Percentiles rank a stretch among this genome's conserved stretches.
Evolutionary conservation across 2,797 vertebrate genomes (phyloP).

Genomic region (Rhinella marina): DNA sequence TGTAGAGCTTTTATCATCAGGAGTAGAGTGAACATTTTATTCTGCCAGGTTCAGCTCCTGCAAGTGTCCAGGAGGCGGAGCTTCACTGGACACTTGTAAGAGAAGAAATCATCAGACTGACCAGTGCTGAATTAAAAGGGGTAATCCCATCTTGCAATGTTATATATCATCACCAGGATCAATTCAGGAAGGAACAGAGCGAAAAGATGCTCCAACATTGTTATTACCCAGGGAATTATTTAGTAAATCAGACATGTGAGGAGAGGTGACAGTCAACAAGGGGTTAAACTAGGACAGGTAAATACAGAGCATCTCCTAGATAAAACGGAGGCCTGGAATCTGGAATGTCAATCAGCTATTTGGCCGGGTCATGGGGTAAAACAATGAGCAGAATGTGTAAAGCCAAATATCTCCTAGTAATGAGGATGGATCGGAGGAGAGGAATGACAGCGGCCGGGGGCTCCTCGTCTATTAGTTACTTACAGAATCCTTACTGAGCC

Average conservation of each 20-base stretch:
- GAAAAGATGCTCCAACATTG: no score
- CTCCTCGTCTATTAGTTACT: conserved; percentile 14
- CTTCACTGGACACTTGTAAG: no score
- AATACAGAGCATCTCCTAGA: background rate
- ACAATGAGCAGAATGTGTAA: conserved; percentile 23
- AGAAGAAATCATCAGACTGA: no score
- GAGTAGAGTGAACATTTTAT: no score
- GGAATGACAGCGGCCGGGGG: background rate
- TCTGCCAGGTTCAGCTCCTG: no score
- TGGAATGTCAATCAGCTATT: conserved; percentile 36
- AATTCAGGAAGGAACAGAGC: no score
- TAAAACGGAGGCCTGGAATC: conserved; percentile 4
- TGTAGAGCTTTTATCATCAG: no score
- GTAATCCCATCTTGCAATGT: background rate
- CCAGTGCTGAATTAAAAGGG: background rate
- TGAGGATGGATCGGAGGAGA: conserved; percentile 24
- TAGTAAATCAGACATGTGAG: no score
- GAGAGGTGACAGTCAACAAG: background rate
- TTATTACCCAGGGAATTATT: no score
- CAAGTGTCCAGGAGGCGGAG: no score
- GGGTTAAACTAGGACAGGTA: background rate
- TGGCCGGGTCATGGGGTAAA: conserved; percentile 36
- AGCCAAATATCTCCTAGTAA: conserved; percentile 14
- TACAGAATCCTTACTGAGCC: background rate
- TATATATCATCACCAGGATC: background rate